These are phyloP conservation scores for Poliocrania exsul DNA, from an alignment of 2,797 vertebrate species.

Conservation along the genomic window DNA sequence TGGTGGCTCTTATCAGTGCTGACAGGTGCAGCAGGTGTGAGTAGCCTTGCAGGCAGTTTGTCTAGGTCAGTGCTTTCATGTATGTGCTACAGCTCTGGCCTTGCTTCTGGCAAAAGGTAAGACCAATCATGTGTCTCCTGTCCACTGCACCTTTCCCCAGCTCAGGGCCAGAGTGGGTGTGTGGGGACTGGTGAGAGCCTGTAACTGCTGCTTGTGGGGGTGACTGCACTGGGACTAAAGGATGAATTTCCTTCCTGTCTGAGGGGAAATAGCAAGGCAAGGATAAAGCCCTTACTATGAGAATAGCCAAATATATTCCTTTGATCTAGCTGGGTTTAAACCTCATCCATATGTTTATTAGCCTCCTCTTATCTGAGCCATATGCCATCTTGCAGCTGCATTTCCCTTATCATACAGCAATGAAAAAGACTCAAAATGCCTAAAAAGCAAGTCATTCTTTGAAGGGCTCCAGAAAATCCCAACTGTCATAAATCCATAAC, in stretches of 20 bases:
- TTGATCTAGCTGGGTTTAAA: slow-evolving; percentile 37
- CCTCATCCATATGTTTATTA: slow-evolving; percentile 52
- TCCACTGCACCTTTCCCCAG: not conserved
- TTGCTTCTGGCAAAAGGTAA: not conserved
- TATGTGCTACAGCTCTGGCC: fast-evolving
- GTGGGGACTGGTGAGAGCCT: not conserved
- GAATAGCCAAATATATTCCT: slow-evolving; percentile 14
- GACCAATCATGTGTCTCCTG: fast-evolving
- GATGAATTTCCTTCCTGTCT: not conserved
- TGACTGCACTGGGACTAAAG: not conserved
- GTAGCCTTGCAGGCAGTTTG: not conserved
- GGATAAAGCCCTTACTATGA: not conserved
- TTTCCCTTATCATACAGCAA: slow-evolving; percentile 1
- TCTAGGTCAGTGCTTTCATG: not conserved
- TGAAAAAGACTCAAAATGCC: not conserved
- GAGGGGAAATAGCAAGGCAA: not conserved
- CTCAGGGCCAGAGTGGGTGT: not conserved
- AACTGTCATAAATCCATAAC: not conserved
- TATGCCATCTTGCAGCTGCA: not conserved
- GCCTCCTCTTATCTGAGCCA: slow-evolving; percentile 13
- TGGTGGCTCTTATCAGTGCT: not conserved
- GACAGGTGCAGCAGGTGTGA: not conserved
- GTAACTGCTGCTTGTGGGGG: not conserved
- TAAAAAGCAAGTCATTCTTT: not conserved
- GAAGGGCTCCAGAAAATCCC: not conserved